Evolutionary conservation across 2,113 vertebrate species (phyloP).

Genomic region (Meriones unguiculatus): DNA sequence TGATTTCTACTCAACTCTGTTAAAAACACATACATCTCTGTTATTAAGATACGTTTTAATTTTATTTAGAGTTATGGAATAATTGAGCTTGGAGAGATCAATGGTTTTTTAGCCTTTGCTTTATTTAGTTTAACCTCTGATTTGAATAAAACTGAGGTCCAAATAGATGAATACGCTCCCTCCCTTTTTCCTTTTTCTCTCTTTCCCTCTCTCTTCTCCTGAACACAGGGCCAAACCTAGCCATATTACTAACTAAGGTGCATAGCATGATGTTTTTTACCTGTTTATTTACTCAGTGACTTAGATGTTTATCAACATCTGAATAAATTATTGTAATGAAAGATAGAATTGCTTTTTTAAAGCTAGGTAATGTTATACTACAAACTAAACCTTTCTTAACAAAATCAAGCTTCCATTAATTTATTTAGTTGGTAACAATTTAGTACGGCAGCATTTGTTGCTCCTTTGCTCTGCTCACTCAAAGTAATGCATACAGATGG

Average conservation of each 20-base stretch:
- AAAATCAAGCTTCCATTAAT: background rate
- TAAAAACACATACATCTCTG: background rate
- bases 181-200: too few relatives aligned
- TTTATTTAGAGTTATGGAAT: constrained; percentile 19
- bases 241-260: constrained; percentile 36
- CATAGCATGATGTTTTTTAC: background rate
- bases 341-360: background rate
- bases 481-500: background rate
- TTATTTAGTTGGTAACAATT: background rate
- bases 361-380: constrained; percentile 1
- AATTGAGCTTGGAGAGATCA: constrained; percentile 30
- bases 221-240: background rate
- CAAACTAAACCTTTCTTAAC: background rate
- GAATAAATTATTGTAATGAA: background rate
- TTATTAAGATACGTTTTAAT: background rate
- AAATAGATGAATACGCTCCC: background rate
- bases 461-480: constrained; percentile 24
- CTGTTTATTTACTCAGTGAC: constrained; percentile 34
- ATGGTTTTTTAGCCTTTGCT: background rate
- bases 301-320: constrained; percentile 14
- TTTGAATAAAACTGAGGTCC: background rate
- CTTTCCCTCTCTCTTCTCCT: too few relatives aligned
- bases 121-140: background rate
- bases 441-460: background rate
- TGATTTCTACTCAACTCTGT: background rate